Conservation (phyloP, 2,888 invertebrate species). For the Cataglyphis cursor region DNA sequence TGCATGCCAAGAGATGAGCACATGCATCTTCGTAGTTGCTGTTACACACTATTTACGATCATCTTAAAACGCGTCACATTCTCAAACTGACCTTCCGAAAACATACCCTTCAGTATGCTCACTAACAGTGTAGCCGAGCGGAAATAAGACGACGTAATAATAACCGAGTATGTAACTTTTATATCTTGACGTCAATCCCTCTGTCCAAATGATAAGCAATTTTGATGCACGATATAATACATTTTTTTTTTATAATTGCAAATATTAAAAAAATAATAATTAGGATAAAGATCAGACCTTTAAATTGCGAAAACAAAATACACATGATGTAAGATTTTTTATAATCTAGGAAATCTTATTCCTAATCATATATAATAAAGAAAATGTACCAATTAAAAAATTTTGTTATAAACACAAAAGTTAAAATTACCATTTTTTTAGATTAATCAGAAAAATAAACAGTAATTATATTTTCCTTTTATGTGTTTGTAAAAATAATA, state of each 20-base stretch:
- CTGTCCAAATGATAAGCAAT: not conserved
- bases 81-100: slow-evolving; percentile 40
- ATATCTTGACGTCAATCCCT: slow-evolving; percentile 30
- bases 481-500: slow-evolving; percentile 25
- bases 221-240: not conserved
- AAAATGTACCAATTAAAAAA: slow-evolving; percentile 24
- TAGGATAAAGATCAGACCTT: not conserved
- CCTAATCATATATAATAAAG: not conserved
- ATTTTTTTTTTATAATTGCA: not conserved
- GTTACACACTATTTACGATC: slow-evolving; percentile 69
- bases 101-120: slow-evolving; percentile 55
- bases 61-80: slow-evolving; percentile 61
- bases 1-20: slow-evolving; percentile 28
- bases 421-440: slow-evolving; percentile 26
- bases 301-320: not conserved
- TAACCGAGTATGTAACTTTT: slow-evolving; percentile 42
- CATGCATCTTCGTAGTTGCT: slow-evolving; percentile 60
- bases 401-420: not conserved
- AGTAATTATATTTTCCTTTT: slow-evolving; percentile 24
- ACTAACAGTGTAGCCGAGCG: slow-evolving; percentile 42
- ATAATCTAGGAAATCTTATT: not conserved
- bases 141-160: slow-evolving; percentile 27
- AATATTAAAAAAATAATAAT: not conserved
- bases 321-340: not conserved
- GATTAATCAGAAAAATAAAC: slow-evolving; percentile 9